These are phyloP conservation scores for Sinella curviseta DNA, from an alignment of 1,140 invertebrate genomes.

Conservation along the genomic window DNA sequence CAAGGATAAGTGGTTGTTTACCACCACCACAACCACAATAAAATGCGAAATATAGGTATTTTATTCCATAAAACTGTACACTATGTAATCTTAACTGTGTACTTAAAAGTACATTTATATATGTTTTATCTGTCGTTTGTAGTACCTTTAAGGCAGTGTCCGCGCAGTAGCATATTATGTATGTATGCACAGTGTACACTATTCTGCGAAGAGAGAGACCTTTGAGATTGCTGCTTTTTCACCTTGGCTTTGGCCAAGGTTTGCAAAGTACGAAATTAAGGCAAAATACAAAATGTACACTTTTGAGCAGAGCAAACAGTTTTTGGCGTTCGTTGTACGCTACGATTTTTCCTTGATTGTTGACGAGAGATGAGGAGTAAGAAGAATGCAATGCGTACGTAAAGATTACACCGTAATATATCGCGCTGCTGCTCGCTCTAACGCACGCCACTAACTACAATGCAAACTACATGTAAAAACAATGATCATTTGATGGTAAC, in stretches of 20 bases:
- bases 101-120: no score
- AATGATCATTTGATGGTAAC: no score
- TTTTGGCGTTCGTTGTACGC: background rate
- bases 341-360: background rate
- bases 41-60: no score
- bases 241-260: conserved; percentile 22
- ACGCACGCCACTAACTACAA: background rate
- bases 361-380: background rate
- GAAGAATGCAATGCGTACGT: background rate
- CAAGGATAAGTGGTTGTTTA: no score
- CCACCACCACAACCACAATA: no score
- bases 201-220: background rate
- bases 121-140: no score
- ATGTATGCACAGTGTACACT: no score
- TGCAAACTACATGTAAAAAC: background rate
- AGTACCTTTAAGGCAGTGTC: no score
- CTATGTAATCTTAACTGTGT: no score
- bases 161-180: background rate
- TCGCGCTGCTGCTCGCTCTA: no score
- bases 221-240: background rate
- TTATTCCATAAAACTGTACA: no score
- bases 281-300: background rate
- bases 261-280: conserved; percentile 1
- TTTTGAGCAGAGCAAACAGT: background rate
- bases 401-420: no score